phyloP scores from a whole-genome alignment of 2,113 vertebrate species.

The Triplophysa dalaica region DNA sequence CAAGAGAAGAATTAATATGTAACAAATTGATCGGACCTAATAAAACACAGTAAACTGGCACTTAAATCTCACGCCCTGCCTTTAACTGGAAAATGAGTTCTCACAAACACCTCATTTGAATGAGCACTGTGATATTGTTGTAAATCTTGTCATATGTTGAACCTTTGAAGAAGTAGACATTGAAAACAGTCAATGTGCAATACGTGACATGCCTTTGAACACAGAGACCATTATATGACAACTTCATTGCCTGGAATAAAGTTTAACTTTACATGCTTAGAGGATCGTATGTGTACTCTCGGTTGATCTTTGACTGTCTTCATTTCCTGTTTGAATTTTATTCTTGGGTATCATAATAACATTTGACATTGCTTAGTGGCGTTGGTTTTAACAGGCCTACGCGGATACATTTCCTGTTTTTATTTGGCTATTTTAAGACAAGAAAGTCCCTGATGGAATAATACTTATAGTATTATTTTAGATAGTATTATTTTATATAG shows the following conservation, averaged over 20 bases:
- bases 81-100: not conserved
- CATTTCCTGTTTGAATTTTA: constrained; percentile 7
- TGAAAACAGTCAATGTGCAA: not conserved
- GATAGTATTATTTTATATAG: too few species aligned
- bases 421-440: constrained; percentile 15
- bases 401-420: constrained; percentile 10
- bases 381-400: not conserved
- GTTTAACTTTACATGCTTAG: not conserved
- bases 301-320: not conserved
- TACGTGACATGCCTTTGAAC: constrained; percentile 1
- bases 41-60: not conserved
- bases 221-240: not conserved
- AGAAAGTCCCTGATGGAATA: not conserved
- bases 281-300: constrained; percentile 27
- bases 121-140: not conserved
- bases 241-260: constrained; percentile 16
- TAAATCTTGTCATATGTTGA: too few species aligned
- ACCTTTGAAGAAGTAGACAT: not conserved
- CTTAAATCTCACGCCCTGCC: not conserved
- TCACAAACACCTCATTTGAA: not conserved
- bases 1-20: constrained; percentile 16
- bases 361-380: not conserved
- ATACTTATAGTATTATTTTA: too few species aligned
- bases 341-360: not conserved
- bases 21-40: not conserved